Evolutionary conservation across 2,888 invertebrate genomes (phyloP), one percentile per base, ranked within the genome.

Genomic region (Mamestra brassicae): DNA sequence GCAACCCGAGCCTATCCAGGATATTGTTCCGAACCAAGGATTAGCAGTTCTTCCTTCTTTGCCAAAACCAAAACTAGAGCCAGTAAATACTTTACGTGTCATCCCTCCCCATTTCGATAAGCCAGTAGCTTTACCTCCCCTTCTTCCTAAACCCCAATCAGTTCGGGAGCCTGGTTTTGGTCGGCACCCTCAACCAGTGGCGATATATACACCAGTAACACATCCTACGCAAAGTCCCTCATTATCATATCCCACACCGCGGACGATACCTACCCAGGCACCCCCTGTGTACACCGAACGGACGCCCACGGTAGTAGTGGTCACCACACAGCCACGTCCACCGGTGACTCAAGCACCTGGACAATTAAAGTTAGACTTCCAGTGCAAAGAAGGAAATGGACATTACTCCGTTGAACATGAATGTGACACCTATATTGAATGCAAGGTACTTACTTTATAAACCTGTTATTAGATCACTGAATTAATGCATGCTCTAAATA

Each of bases 391-490:
- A 57, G 71, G 52, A 42, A 84, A 92, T 75, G 90, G 85, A 4
- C 93, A 90, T 76, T 92, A 90, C 94, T 97, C 87, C 0, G 94
- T 97, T 4, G 89, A 96, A 0, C 96, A 96, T 42, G 97, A 97
- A 85, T 98, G 98, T 89, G 98, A 98, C 88, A 97, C 97, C 52
- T 98, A 97, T 89, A 94, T 97, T 76, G 97, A 97, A 90, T 98
- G 98, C 90, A 92, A 93, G 84, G 97, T 94, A 90, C 11, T 3
- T 47, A 47, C 92, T 26, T 8, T n/a, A 34, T 3, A 64, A 58
- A 34, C 7, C 10, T 34, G 10, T 55, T 68, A 10, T 42, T 58
- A 36, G 0, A n/a, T 54, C 4, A n/a, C 8, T 11, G 13, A 54
- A 34, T 15, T 10, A n/a, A 4, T 47, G 26, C 13, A 26, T 60